Evolutionary conservation across 2,888 invertebrate genomes (phyloP).

Genomic region (Amiota minor): DNA sequence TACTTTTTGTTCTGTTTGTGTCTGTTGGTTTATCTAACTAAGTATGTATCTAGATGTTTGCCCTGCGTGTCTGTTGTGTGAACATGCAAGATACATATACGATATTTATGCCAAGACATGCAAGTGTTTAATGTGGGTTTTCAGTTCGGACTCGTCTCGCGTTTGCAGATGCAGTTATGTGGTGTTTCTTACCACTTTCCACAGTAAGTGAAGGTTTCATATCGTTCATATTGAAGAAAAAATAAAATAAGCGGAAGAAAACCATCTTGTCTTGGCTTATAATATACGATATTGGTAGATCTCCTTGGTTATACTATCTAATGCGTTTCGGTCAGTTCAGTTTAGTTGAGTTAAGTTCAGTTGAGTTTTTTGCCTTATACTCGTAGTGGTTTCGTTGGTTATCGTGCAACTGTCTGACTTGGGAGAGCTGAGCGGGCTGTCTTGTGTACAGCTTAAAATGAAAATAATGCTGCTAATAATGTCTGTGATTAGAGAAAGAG

Average conservation of each 20-base stretch:
- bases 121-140: constrained; percentile 38
- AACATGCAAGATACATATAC: neutral
- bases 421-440: neutral
- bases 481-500: constrained; percentile 42
- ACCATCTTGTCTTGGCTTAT: constrained; percentile 35
- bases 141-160: constrained; percentile 31
- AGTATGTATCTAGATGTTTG: constrained; percentile 6
- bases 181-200: constrained; percentile 13
- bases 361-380: neutral
- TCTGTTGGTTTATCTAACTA: constrained; percentile 5
- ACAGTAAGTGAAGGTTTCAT: constrained; percentile 32
- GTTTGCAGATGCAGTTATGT: neutral
- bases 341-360: constrained; percentile 10
- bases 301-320: neutral
- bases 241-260: neutral
- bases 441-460: constrained; percentile 11
- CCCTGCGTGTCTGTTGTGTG: constrained; percentile 5
- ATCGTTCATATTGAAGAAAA: neutral
- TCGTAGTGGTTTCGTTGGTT: constrained; percentile 2
- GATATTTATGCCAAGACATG: constrained; percentile 16
- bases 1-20: constrained; percentile 30
- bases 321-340: constrained; percentile 19
- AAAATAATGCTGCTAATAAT: constrained; percentile 45
- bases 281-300: neutral
- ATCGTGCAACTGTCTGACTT: neutral